A percentile compares a stretch with the other conserved stretches of the same genome.
Evolutionary conservation across 2,797 vertebrate genomes (phyloP).

Genomic region (Sparus aurata): DNA sequence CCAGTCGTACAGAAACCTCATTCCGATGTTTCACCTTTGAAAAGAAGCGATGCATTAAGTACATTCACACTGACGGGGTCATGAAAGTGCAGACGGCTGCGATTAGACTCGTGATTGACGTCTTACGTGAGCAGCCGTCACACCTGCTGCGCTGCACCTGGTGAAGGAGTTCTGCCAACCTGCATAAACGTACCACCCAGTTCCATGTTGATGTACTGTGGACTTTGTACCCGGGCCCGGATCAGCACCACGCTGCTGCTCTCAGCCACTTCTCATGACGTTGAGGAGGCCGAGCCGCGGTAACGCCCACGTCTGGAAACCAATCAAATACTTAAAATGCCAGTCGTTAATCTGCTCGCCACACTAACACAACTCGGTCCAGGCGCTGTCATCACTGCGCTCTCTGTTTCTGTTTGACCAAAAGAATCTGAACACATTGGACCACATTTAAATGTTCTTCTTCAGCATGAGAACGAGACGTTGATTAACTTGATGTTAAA

Average conservation of each 20-base stretch:
- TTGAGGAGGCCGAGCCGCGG: too few species aligned
- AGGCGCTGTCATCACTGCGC: not conserved
- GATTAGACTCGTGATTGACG: not conserved
- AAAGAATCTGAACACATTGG: not conserved
- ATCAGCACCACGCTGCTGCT: not conserved
- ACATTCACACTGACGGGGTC: not conserved
- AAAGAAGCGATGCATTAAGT: not conserved
- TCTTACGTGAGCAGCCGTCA: not conserved
- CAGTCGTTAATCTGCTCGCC: not conserved
- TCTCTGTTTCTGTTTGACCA: not conserved
- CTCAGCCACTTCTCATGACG: not conserved
- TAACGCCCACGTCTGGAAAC: constrained; percentile 4
- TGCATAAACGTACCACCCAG: not conserved
- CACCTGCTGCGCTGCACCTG: not conserved
- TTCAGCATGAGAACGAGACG: not conserved
- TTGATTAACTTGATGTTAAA: not conserved
- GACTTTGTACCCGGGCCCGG: too few species aligned
- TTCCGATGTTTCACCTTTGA: not conserved
- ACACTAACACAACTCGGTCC: not conserved
- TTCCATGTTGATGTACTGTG: too few species aligned
- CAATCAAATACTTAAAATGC: constrained; percentile 4
- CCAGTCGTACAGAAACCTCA: not conserved
- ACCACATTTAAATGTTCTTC: not conserved
- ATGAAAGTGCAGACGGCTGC: not conserved
- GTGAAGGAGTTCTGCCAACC: not conserved